These are phyloP conservation scores for Crypturellus undulatus DNA, from an alignment of 2,113 vertebrate genomes.

Conservation along the genomic window DNA sequence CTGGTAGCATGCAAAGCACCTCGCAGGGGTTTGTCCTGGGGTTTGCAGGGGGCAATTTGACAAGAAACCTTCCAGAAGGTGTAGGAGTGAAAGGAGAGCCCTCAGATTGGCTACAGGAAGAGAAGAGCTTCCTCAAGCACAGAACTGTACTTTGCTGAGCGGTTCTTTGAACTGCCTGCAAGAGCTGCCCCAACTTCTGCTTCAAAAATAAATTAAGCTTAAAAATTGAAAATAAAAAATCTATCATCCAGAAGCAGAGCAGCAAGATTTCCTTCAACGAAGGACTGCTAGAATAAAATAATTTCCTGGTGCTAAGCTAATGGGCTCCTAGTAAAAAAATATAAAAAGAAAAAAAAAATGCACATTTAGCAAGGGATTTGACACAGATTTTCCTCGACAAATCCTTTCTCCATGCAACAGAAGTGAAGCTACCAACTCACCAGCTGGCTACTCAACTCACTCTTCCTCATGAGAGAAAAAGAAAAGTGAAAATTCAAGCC, in stretches of 20 bases:
- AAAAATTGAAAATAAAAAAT: not conserved
- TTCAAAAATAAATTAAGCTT: not conserved
- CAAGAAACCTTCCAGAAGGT: conserved; percentile 17
- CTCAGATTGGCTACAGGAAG: not conserved
- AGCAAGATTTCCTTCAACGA: conserved; percentile 36
- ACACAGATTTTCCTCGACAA: conserved; percentile 36
- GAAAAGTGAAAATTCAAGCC: conserved; percentile 23
- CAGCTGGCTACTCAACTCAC: not conserved
- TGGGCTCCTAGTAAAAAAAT: not conserved
- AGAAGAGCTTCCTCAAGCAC: conserved; percentile 28
- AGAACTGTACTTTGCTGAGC: conserved; percentile 3
- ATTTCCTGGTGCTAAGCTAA: not conserved
- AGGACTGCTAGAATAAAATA: conserved; percentile 11
- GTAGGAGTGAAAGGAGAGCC: not conserved
- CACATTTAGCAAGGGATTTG: not conserved
- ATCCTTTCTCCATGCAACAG: conserved; percentile 34
- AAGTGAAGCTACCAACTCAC: conserved; percentile 20
- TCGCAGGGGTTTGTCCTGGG: not conserved
- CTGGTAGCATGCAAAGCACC: not conserved
- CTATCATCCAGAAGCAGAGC: conserved; percentile 14
- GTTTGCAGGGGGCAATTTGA: not conserved
- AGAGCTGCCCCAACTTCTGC: not conserved
- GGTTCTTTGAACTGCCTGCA: not conserved
- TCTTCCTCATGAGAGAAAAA: conserved; percentile 25
- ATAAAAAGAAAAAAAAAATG: conserved; percentile 14